A percentile compares a stretch with the other conserved stretches of the same genome.
These are phyloP conservation scores for Plagodis dolabraria DNA, from an alignment of 2,888 invertebrate species.

Conservation along the genomic window DNA sequence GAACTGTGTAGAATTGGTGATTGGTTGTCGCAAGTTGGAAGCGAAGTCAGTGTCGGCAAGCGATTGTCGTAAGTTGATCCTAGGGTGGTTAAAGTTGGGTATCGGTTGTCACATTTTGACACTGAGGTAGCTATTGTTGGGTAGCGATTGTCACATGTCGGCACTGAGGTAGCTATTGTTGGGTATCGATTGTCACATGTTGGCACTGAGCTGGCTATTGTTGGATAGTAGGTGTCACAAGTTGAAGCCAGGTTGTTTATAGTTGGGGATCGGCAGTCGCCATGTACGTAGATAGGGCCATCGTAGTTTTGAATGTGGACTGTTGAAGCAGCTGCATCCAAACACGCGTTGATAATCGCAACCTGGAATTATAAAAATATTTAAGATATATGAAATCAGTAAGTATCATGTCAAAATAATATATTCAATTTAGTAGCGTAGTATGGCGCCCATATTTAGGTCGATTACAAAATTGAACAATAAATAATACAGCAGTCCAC, in stretches of 20 bases:
- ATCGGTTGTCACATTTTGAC: slow-evolving; percentile 31
- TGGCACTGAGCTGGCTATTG: slow-evolving; percentile 20
- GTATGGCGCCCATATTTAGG: too few relatives aligned
- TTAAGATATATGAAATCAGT: too few relatives aligned
- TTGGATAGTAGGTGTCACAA: slow-evolving; percentile 29
- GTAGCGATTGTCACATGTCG: slow-evolving; percentile 31
- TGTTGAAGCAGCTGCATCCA: slow-evolving; percentile 42
- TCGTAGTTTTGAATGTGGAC: slow-evolving; percentile 65
- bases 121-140: slow-evolving; percentile 21
- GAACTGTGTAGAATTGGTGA: slow-evolving; percentile 14
- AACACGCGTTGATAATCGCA: slow-evolving; percentile 30
- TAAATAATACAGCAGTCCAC: too few relatives aligned
- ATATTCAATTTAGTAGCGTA: too few relatives aligned
- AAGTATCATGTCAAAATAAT: too few relatives aligned
- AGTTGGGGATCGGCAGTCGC: slow-evolving; percentile 23
- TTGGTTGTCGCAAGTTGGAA: slow-evolving; percentile 16
- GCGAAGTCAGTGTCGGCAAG: background rate
- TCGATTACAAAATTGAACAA: too few relatives aligned
- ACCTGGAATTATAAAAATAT: slow-evolving; percentile 43
- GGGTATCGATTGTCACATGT: slow-evolving; percentile 30
- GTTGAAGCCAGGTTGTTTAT: slow-evolving; percentile 14
- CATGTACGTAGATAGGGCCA: slow-evolving; percentile 52
- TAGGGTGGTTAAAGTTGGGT: slow-evolving; percentile 30
- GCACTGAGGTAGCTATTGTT: slow-evolving; percentile 22
- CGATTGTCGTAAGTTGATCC: background rate